phyloP scores from a whole-genome alignment of 2,113 vertebrate species.

The Odobenus rosmarus region DNA sequence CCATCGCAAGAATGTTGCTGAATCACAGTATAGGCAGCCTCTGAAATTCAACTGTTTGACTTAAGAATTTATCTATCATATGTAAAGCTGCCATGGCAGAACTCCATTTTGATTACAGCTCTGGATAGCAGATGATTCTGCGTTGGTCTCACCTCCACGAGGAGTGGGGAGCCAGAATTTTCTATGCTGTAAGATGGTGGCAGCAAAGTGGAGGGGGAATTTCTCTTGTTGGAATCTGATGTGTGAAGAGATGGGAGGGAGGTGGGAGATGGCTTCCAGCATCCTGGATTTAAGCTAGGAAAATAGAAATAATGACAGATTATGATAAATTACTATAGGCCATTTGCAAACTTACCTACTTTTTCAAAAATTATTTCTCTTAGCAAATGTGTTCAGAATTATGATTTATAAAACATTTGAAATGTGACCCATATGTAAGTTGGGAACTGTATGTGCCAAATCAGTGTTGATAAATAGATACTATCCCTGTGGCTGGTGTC shows the following conservation, averaged over 20 bases:
- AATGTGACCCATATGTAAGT: neutral
- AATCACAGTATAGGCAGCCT: neutral
- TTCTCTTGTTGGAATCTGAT: neutral
- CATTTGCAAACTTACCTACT: neutral
- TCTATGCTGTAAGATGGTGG: neutral
- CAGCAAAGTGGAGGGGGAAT: neutral
- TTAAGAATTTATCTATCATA: neutral
- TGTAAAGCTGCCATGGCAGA: neutral
- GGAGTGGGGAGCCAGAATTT: neutral
- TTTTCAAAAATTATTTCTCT: slow-evolving; percentile 21
- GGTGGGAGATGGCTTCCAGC: neutral
- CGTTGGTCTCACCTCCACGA: neutral
- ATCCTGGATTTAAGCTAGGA: neutral
- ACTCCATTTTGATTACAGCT: neutral
- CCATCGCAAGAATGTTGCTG: neutral
- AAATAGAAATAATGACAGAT: slow-evolving; percentile 33
- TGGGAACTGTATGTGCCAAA: neutral
- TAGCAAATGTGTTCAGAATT: slow-evolving; percentile 23
- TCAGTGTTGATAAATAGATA: neutral
- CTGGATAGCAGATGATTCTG: neutral
- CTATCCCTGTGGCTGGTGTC: neutral
- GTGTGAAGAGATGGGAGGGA: neutral
- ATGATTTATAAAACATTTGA: slow-evolving; percentile 35
- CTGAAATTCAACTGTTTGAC: neutral
- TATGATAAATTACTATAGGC: neutral